Conservation (phyloP, 2,113 vertebrate species). For the Lutjanus erythropterus region DNA sequence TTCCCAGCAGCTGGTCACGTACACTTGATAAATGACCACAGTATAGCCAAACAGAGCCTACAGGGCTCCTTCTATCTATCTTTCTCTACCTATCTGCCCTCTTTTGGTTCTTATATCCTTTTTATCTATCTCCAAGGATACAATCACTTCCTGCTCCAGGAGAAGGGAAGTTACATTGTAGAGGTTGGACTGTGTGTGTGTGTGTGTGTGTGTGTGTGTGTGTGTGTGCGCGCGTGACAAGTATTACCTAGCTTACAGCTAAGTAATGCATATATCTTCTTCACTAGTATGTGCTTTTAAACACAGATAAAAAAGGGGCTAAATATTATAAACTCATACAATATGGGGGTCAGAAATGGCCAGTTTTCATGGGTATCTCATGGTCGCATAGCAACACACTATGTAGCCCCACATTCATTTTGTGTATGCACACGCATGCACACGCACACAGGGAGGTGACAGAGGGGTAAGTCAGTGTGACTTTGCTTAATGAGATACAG, state of each 20-base stretch:
- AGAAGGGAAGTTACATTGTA: slow-evolving; percentile 18
- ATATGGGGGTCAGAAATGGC: slow-evolving; percentile 38
- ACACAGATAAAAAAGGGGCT: slow-evolving; percentile 41
- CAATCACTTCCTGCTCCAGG: slow-evolving; percentile 32
- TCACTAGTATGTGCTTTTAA: slow-evolving; percentile 29
- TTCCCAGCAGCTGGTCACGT: slow-evolving; percentile 58
- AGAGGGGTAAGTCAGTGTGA: slow-evolving; percentile 60
- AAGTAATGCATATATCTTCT: slow-evolving; percentile 10
- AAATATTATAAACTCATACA: slow-evolving; percentile 40
- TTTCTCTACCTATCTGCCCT: slow-evolving; percentile 56
- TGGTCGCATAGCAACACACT: slow-evolving; percentile 68
- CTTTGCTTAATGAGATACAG: slow-evolving; percentile 74
- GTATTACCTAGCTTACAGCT: slow-evolving; percentile 6
- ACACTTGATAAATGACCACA: slow-evolving; percentile 69
- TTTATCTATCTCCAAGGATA: slow-evolving; percentile 68
- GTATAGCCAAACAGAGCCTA: slow-evolving; percentile 56
- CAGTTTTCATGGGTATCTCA: slow-evolving; percentile 35
- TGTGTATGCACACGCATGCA: slow-evolving; percentile 7
- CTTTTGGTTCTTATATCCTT: slow-evolving; percentile 59
- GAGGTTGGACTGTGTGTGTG: slow-evolving; percentile 1
- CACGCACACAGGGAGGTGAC: slow-evolving; percentile 40
- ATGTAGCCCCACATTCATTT: slow-evolving; percentile 16
- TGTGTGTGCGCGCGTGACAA: not conserved
- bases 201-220: not conserved
- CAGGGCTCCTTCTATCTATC: slow-evolving; percentile 59